Conservation (phyloP, 2,797 vertebrate species). For the Meriones psammophilus region DNA sequence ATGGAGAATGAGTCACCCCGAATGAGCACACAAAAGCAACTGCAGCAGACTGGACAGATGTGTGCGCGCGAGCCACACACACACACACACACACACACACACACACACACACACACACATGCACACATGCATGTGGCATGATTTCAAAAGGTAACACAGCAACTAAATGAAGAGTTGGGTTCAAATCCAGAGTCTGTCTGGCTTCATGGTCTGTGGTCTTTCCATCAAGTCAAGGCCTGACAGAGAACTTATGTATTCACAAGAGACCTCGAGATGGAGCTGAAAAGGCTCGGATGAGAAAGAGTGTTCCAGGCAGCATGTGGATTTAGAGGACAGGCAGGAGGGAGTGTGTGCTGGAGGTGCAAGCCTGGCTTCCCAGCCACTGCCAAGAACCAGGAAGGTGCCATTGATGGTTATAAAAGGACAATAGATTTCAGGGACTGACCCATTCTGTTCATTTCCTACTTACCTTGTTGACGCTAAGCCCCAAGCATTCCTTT, state of each 20-base stretch:
- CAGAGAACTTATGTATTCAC: not conserved
- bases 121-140: too few relatives aligned
- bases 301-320: not conserved
- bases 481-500: not conserved
- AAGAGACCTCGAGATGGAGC: not conserved
- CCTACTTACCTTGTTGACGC: not conserved
- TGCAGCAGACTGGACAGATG: conserved; percentile 52
- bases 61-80: too few relatives aligned
- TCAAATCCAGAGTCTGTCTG: conserved; percentile 2
- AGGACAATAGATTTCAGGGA: not conserved
- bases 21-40: not conserved
- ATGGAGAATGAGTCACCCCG: not conserved
- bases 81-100: not conserved
- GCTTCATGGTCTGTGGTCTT: not conserved
- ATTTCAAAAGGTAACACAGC: not conserved
- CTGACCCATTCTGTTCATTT: not conserved
- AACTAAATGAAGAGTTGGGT: not conserved
- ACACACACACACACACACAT: not conserved
- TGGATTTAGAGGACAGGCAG: not conserved
- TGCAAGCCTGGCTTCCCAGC: not conserved
- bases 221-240: not conserved
- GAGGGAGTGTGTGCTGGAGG: not conserved
- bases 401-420: not conserved
- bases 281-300: not conserved
- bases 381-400: not conserved